These are phyloP conservation scores for Drosophila triauraria DNA, from an alignment of 1,140 invertebrate species.

Conservation along the genomic window DNA sequence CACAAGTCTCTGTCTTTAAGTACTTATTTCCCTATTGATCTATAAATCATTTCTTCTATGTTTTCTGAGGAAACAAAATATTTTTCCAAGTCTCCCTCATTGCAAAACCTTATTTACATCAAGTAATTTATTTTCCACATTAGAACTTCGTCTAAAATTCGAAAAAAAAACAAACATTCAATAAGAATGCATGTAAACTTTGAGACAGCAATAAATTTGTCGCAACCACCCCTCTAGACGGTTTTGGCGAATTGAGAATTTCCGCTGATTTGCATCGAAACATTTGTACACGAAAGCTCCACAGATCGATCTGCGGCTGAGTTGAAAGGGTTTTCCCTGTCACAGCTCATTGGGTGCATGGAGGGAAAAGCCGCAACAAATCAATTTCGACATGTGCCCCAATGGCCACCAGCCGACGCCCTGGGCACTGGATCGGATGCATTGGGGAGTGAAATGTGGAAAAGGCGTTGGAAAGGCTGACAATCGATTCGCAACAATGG, in stretches of 20 bases:
- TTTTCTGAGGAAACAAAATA: not conserved
- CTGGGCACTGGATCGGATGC: constrained; percentile 42
- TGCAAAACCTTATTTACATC: not conserved
- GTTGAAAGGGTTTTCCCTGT: constrained; percentile 72
- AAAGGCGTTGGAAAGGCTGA: constrained; percentile 27
- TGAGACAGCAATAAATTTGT: constrained; percentile 16
- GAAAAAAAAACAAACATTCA: not conserved
- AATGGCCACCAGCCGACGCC: constrained; percentile 7
- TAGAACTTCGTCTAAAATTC: not conserved
- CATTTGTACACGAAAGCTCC: constrained; percentile 40
- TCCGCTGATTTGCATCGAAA: constrained; percentile 49
- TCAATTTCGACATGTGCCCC: constrained; percentile 72
- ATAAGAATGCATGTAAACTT: not conserved
- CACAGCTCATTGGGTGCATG: constrained; percentile 67
- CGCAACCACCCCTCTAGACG: constrained; percentile 10
- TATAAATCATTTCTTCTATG: too few relatives aligned
- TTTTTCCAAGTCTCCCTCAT: not conserved
- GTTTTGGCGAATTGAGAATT: constrained; percentile 53
- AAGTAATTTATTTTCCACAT: too few relatives aligned
- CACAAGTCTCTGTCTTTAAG: too few relatives aligned
- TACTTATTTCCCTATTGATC: too few relatives aligned
- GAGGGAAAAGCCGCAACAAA: constrained; percentile 60
- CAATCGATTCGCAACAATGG: constrained; percentile 12
- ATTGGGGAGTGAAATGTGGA: constrained; percentile 18
- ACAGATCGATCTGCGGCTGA: constrained; percentile 38